Percentiles rank a stretch among this genome's conserved stretches.
phyloP scores from a whole-genome alignment of 1,140 invertebrate species.

The Zaprionus tsacasi region DNA sequence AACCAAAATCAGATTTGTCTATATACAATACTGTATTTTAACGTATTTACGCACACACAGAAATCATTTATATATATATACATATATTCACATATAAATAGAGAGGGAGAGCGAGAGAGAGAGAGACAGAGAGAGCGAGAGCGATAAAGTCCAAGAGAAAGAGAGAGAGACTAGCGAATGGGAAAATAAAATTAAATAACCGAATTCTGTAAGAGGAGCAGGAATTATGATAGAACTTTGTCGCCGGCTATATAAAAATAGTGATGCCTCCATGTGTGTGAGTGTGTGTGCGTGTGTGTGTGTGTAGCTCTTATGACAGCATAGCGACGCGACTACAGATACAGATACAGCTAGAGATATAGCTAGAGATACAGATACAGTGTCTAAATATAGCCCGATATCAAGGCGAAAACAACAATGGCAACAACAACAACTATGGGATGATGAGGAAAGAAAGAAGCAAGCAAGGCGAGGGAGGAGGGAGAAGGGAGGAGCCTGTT shows the following conservation, averaged over 20 bases:
- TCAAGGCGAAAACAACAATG: conserved; percentile 61
- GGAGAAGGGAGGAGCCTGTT: conserved; percentile 18
- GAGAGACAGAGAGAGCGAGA: conserved; percentile 1
- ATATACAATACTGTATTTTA: conserved; percentile 10
- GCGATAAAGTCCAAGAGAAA: neutral
- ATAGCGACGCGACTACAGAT: conserved; percentile 18
- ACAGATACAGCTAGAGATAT: conserved; percentile 28
- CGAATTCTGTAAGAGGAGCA: conserved; percentile 41
- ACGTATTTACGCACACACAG: neutral
- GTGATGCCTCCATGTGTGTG: conserved; percentile 31
- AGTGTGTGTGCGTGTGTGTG: conserved; percentile 38
- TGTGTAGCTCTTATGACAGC: conserved; percentile 60
- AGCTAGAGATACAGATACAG: conserved; percentile 16
- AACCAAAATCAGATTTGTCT: conserved; percentile 9
- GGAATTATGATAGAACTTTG: conserved; percentile 62
- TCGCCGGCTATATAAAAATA: conserved; percentile 70
- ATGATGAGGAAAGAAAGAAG: neutral
- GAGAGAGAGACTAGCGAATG: neutral
- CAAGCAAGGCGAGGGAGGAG: neutral
- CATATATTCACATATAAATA: conserved; percentile 7
- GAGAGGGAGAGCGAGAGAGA: neutral
- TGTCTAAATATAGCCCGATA: conserved; percentile 66
- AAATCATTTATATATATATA: neutral
- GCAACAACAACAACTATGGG: conserved; percentile 27
- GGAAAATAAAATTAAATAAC: conserved; percentile 47